A percentile compares a stretch with the other conserved stretches of the same genome.
phyloP scores from a whole-genome alignment of 2,113 vertebrate species.

The Pelecanus crispus region DNA sequence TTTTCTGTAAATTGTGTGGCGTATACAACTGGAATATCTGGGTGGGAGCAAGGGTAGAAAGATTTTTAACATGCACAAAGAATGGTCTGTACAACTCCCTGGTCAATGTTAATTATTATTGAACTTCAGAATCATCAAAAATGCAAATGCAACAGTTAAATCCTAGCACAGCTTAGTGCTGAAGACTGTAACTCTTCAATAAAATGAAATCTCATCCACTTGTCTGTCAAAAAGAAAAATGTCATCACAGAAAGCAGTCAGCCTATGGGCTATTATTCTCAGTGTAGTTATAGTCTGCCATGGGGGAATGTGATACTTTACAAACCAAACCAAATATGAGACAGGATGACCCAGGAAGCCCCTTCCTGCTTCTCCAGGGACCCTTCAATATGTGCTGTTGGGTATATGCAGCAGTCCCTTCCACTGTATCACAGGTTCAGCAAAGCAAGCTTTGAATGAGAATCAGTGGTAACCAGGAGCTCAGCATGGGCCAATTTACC shows the following conservation, averaged over 20 bases:
- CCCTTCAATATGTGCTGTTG: background rate
- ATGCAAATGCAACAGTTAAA: constrained; percentile 10
- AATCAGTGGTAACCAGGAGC: background rate
- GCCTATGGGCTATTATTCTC: background rate
- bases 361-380: background rate
- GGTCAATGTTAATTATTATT: constrained; percentile 9
- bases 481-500: background rate
- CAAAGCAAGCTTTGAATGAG: background rate
- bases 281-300: background rate
- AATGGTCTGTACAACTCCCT: background rate
- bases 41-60: background rate
- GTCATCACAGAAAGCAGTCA: background rate
- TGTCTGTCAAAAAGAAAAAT: constrained; percentile 45
- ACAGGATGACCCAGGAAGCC: background rate
- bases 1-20: background rate
- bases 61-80: background rate
- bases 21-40: background rate
- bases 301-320: background rate
- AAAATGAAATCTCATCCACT: constrained; percentile 34
- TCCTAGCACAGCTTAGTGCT: background rate
- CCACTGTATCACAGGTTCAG: background rate
- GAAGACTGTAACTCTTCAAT: background rate
- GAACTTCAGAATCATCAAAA: constrained; percentile 10
- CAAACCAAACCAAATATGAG: constrained; percentile 7
- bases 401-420: background rate